Evolutionary conservation across 2,888 invertebrate genomes (phyloP).

Genomic region (Onthophagus sagittarius): DNA sequence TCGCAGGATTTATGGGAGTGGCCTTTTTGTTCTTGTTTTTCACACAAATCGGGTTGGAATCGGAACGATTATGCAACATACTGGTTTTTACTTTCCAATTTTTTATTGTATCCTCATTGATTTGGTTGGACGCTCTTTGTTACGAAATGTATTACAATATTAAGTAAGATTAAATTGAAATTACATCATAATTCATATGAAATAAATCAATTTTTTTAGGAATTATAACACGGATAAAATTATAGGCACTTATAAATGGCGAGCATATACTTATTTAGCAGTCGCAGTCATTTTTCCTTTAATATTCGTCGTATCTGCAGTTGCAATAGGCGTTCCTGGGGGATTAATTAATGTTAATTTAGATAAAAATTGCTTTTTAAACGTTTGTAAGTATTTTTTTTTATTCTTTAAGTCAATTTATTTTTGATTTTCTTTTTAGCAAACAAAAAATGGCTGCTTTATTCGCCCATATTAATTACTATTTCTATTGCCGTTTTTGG

Average conservation of each 20-base stretch:
- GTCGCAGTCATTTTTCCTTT: slow-evolving; percentile 29
- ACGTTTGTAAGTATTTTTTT: slow-evolving; percentile 32
- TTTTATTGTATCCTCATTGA: slow-evolving; percentile 37
- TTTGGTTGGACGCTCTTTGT: slow-evolving; percentile 38
- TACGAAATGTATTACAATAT: slow-evolving; percentile 37
- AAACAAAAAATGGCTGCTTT: slow-evolving; percentile 19
- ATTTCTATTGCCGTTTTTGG: slow-evolving; percentile 5
- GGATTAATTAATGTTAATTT: slow-evolving; percentile 35
- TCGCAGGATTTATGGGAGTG: slow-evolving; percentile 35
- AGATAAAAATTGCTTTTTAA: slow-evolving; percentile 32
- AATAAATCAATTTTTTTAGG: slow-evolving; percentile 2
- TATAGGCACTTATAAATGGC: slow-evolving; percentile 12
- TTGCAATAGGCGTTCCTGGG: slow-evolving; percentile 32
- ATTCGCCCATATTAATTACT: slow-evolving; percentile 10
- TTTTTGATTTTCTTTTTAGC: slow-evolving; percentile 19
- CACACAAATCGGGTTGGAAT: slow-evolving; percentile 29
- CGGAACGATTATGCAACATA: slow-evolving; percentile 31
- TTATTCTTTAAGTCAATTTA: slow-evolving; percentile 1
- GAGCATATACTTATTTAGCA: slow-evolving; percentile 25
- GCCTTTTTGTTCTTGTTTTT: slow-evolving; percentile 37
- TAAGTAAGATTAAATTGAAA: slow-evolving; percentile 31
- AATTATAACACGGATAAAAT: slow-evolving; percentile 9
- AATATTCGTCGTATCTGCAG: slow-evolving; percentile 31
- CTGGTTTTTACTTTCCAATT: slow-evolving; percentile 40
- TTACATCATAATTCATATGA: not conserved